phyloP scores from a whole-genome alignment of 2,113 vertebrate species.

The Perca fluviatilis region DNA sequence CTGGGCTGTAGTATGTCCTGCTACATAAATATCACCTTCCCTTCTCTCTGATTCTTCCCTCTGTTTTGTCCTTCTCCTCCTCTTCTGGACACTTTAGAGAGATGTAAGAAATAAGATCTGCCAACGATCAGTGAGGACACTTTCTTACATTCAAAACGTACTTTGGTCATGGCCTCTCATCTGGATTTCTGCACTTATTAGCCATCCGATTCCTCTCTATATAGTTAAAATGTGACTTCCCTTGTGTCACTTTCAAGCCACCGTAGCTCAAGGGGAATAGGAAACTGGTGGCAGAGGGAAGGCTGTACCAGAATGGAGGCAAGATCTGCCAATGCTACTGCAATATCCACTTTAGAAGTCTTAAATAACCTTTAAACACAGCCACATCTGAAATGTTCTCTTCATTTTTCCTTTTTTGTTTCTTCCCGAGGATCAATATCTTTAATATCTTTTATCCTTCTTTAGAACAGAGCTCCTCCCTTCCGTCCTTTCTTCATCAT shows the following conservation, averaged over 20 bases:
- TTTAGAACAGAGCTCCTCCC: not conserved
- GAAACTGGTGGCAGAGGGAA: not conserved
- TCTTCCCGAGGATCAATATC: not conserved
- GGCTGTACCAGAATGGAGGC: not conserved
- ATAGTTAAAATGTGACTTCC: not conserved
- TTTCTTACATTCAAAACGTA: not conserved
- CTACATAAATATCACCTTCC: conserved; percentile 2
- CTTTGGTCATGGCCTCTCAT: not conserved
- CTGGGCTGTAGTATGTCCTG: not conserved
- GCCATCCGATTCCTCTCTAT: not conserved
- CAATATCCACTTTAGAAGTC: not conserved
- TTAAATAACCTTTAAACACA: conserved; percentile 33
- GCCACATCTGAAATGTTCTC: not conserved
- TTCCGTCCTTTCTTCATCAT: not conserved
- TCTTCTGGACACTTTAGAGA: not conserved
- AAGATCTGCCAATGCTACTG: not conserved
- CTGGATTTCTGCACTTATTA: conserved; percentile 3
- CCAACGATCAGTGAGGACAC: not conserved
- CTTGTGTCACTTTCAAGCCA: conserved; percentile 7
- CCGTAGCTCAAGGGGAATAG: not conserved
- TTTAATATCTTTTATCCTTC: not conserved
- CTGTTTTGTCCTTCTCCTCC: not conserved
- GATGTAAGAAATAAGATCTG: not conserved
- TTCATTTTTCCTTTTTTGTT: not conserved
- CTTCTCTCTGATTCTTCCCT: not conserved